A percentile compares a stretch with the other conserved stretches of the same genome.
phyloP scores from a whole-genome alignment of 2,888 invertebrate genomes.

The Ischnura elegans region DNA sequence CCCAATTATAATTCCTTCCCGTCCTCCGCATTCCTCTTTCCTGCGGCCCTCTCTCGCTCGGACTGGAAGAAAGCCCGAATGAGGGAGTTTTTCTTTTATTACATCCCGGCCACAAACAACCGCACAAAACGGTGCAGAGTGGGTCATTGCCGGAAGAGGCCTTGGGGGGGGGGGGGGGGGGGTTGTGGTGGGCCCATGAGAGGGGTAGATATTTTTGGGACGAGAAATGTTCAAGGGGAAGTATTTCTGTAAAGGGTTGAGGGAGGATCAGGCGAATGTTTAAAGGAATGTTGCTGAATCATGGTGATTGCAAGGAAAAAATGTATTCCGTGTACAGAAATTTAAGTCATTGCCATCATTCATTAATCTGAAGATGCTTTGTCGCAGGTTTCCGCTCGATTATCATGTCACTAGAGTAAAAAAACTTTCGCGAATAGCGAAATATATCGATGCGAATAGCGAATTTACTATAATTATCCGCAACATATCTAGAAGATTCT shows the following conservation, averaged over 20 bases:
- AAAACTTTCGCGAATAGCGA: too few species aligned
- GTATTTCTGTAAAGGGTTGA: not conserved
- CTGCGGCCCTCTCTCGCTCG: too few species aligned
- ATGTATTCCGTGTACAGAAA: too few species aligned
- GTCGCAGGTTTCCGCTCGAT: too few species aligned
- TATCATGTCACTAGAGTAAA: too few species aligned
- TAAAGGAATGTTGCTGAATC: too few species aligned
- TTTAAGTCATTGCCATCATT: too few species aligned
- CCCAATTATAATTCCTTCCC: constrained; percentile 37
- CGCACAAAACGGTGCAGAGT: constrained; percentile 1
- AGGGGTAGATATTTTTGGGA: not conserved
- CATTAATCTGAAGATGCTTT: too few species aligned
- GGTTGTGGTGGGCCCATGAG: not conserved
- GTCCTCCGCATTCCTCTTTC: not conserved
- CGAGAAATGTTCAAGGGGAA: not conserved
- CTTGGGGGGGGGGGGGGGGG: not conserved
- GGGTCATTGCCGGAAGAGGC: constrained; percentile 4
- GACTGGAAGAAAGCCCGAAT: constrained; percentile 28
- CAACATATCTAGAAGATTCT: too few species aligned
- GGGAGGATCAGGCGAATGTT: not conserved
- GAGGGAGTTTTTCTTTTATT: constrained; percentile 22
- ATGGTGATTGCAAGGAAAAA: not conserved
- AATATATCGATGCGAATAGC: too few species aligned
- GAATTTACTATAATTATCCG: too few species aligned
- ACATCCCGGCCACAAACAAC: constrained; percentile 41